Evolutionary conservation across 2,113 vertebrate species (phyloP).

Genomic region (Cinclus mexicanus): DNA sequence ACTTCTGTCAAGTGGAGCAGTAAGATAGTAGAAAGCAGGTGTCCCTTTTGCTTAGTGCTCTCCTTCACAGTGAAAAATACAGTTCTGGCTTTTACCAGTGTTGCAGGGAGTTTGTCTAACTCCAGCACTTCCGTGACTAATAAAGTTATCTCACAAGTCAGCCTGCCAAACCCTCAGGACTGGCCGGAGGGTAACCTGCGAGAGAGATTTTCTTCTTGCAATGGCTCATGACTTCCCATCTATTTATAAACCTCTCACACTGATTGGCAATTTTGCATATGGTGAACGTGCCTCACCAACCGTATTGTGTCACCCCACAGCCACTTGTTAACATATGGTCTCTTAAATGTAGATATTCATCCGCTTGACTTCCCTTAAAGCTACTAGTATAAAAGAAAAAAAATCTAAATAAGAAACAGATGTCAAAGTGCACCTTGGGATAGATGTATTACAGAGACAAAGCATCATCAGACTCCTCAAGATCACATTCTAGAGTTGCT

Average conservation of each 20-base stretch:
- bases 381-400: constrained; percentile 43
- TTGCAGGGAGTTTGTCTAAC: not conserved
- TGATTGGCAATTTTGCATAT: not conserved
- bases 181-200: not conserved
- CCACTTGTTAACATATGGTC: constrained; percentile 61
- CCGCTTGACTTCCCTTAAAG: constrained; percentile 60
- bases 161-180: not conserved
- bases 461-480: constrained; percentile 48
- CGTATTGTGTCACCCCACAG: constrained; percentile 33
- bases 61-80: not conserved
- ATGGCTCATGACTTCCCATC: not conserved
- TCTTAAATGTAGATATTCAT: constrained; percentile 66
- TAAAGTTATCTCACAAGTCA: not conserved
- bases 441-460: constrained; percentile 61
- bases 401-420: constrained; percentile 58
- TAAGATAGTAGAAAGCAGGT: not conserved
- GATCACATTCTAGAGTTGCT: constrained; percentile 43
- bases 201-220: not conserved
- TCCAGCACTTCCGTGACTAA: not conserved
- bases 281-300: not conserved
- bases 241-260: not conserved
- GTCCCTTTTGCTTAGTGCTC: not conserved
- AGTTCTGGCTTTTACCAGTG: not conserved
- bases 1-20: not conserved
- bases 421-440: constrained; percentile 43